Conservation (phyloP, 2,113 vertebrate species). For the Rhinoderma darwinii region DNA sequence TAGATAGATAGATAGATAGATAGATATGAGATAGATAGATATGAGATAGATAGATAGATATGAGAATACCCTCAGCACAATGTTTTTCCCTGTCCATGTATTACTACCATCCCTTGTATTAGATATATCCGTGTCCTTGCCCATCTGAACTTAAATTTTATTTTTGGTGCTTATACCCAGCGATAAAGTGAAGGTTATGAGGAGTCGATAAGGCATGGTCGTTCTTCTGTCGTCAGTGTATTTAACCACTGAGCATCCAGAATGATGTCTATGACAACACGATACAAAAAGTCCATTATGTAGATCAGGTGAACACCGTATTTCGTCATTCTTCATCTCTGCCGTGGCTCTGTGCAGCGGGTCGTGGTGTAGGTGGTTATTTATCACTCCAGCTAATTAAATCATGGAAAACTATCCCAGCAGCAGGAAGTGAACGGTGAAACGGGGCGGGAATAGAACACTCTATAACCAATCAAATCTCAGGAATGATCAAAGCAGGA, state of each 20-base stretch:
- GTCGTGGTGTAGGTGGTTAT: not conserved
- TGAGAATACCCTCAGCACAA: too few relatives aligned
- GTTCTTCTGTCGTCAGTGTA: not conserved
- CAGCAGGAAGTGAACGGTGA: too few relatives aligned
- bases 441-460: not conserved
- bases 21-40: not conserved
- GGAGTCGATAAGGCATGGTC: not conserved
- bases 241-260: not conserved
- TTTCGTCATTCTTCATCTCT: too few relatives aligned
- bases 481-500: not conserved
- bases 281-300: not conserved
- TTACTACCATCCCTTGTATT: too few relatives aligned
- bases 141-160: not conserved
- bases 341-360: too few relatives aligned
- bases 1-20: not conserved
- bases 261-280: not conserved
- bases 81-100: not conserved
- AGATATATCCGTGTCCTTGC: not conserved
- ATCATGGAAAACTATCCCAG: not conserved
- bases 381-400: not conserved
- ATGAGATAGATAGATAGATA: too few relatives aligned
- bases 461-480: not conserved
- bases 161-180: not conserved
- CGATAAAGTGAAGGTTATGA: not conserved
- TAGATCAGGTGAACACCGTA: too few relatives aligned